Evolutionary conservation across 1,140 invertebrate species (phyloP).

Genomic region (Heliconius congener): DNA sequence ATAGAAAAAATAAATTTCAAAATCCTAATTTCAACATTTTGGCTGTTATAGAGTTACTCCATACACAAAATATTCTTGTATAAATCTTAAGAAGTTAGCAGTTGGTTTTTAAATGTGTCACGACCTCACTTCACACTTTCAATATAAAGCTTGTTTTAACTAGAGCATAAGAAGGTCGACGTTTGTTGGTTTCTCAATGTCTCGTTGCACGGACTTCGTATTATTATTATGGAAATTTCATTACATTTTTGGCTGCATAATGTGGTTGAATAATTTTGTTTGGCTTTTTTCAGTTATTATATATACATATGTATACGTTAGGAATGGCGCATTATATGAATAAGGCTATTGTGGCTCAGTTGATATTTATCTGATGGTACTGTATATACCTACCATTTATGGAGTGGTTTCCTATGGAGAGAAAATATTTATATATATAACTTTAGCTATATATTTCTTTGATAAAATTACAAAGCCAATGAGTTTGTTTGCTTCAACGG

Average conservation of each 20-base stretch:
- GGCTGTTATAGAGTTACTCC: conserved; percentile 8
- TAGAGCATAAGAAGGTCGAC: conserved; percentile 34
- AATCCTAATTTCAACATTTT: not conserved
- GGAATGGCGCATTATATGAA: no score
- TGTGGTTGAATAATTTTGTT: not conserved
- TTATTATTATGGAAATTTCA: conserved; percentile 11
- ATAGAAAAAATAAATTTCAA: not conserved
- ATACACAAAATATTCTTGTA: conserved; percentile 18
- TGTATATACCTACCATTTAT: no score
- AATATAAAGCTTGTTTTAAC: conserved; percentile 32
- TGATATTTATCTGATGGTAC: no score
- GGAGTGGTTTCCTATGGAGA: no score
- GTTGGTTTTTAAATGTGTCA: conserved; percentile 33
- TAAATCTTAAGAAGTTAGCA: conserved; percentile 16
- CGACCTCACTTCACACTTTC: conserved; percentile 40
- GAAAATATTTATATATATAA: no score
- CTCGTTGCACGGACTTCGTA: conserved; percentile 17
- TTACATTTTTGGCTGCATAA: conserved; percentile 11
- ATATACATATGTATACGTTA: not conserved
- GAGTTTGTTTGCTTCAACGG: no score
- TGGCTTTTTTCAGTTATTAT: not conserved
- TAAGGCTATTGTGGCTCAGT: no score
- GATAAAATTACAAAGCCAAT: no score
- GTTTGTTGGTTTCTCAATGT: conserved; percentile 31
- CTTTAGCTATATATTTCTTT: no score